Evolutionary conservation across 2,113 vertebrate genomes (phyloP), one percentile per base, ranked within the genome.

Genomic region (Etia nguti): DNA sequence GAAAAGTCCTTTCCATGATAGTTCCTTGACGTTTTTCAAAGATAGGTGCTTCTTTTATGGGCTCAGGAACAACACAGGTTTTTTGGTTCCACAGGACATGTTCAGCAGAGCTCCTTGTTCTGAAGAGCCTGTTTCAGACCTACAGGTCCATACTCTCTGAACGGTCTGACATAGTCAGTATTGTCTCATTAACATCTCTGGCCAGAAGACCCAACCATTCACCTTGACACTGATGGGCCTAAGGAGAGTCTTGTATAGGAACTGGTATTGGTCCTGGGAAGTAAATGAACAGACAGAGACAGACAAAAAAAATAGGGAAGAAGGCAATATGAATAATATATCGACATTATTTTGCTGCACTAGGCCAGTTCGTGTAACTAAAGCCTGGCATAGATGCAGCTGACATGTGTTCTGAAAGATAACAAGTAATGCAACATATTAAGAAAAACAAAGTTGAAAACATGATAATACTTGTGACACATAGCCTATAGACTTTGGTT

Each of bases 101-200:
- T 16, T 50, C 24, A 77, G 43, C 43, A 77, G 24, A 50, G 70
- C 46, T 84, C 60, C 10, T 10, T 24, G 31, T 18, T 43, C 31
- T 86, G 91, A 34, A 16, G 48, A 81, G 92, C 43, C 60, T 65
- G 79, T 97, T 86, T 98, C 96, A 98, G 95, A 98, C 97, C 79
- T 98, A 97, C 65, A 98, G 98, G 95, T 99, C 98, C 98, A 97
- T 97, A 96, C 97, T 99, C 96, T 98, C 97, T 16, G 97, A 98
- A 88, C 98, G 97, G 0, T 98, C 97, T 11, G 96, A 97, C 84
- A 96, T 95, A 88, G 98, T 96, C 92, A 96, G 94, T 95, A 97
- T 94, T 90, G 97, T 97, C 93, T 97, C 97, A 0, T 98, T 98
- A 95, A 94, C 97, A 96, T 98, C 97, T 95, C 97, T 95, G 80